Evolutionary conservation across 2,797 vertebrate species (phyloP).

Genomic region (Delichon dasypus): DNA sequence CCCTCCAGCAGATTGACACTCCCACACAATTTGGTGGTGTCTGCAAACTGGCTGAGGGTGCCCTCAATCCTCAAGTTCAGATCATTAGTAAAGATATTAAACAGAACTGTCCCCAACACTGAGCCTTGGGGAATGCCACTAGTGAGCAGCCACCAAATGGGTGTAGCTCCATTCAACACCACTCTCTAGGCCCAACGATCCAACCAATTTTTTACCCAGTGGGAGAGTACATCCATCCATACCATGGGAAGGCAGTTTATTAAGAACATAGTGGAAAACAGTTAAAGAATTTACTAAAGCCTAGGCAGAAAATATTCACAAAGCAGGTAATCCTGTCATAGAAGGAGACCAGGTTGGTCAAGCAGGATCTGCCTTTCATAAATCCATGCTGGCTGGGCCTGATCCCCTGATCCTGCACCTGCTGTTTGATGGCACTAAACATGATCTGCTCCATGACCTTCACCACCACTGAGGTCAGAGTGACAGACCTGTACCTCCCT

Average conservation of each 20-base stretch:
- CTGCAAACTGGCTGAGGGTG: not conserved
- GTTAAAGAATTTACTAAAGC: not conserved
- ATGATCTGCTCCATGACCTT: not conserved
- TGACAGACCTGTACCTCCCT: not conserved
- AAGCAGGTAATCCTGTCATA: not conserved
- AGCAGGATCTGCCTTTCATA: not conserved
- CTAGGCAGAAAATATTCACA: not conserved
- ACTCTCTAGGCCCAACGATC: not conserved
- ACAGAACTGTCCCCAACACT: not conserved
- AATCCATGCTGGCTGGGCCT: not conserved
- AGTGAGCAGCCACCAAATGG: not conserved
- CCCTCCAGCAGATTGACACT: not conserved
- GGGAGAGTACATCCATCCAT: not conserved
- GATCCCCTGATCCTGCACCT: not conserved
- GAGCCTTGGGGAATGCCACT: not conserved
- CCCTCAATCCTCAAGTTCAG: not conserved
- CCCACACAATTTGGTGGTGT: not conserved
- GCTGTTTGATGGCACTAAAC: not conserved
- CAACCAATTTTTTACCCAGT: not conserved
- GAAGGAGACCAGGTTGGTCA: not conserved
- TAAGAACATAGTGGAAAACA: not conserved
- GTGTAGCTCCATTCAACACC: not conserved
- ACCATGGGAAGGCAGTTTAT: not conserved
- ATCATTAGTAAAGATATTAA: not conserved
- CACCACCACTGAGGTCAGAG: not conserved